These are phyloP conservation scores for Hedya salicella DNA, from an alignment of 2,888 invertebrate genomes.

Conservation along the genomic window DNA sequence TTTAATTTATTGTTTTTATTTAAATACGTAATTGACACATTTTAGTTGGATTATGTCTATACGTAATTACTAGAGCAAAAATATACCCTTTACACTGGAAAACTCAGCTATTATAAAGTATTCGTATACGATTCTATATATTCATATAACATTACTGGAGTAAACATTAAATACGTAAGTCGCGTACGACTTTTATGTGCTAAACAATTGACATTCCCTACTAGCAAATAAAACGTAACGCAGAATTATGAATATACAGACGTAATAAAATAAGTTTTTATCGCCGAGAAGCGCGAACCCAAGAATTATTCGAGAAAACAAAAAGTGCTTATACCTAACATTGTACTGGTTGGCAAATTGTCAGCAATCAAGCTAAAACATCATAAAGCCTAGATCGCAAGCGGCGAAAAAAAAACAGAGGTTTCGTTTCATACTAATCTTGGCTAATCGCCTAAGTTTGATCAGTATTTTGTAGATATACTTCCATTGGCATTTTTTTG, in stretches of 20 bases:
- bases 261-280: conserved; percentile 15
- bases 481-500: background rate
- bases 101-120: too few species aligned
- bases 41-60: too few species aligned
- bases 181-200: background rate
- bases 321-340: conserved; percentile 27
- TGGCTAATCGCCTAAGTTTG: background rate
- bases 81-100: too few species aligned
- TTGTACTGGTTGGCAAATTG: conserved; percentile 33
- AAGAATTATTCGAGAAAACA: conserved; percentile 12
- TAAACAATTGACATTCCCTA: background rate
- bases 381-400: conserved; percentile 29
- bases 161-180: background rate
- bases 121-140: too few species aligned
- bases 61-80: too few species aligned
- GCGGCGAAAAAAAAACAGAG: conserved; percentile 19
- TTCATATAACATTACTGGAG: too few species aligned
- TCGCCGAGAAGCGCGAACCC: background rate
- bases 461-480: background rate
- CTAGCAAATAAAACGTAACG: conserved; percentile 3
- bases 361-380: conserved; percentile 42
- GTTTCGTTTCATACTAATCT: conserved; percentile 7
- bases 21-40: too few species aligned
- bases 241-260: conserved; percentile 24
- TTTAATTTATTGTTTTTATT: too few species aligned